Evolutionary conservation across 1,140 invertebrate genomes (phyloP), one percentile per base, ranked within the genome.

Genomic region (Pseudomyrmex dendroicus): DNA sequence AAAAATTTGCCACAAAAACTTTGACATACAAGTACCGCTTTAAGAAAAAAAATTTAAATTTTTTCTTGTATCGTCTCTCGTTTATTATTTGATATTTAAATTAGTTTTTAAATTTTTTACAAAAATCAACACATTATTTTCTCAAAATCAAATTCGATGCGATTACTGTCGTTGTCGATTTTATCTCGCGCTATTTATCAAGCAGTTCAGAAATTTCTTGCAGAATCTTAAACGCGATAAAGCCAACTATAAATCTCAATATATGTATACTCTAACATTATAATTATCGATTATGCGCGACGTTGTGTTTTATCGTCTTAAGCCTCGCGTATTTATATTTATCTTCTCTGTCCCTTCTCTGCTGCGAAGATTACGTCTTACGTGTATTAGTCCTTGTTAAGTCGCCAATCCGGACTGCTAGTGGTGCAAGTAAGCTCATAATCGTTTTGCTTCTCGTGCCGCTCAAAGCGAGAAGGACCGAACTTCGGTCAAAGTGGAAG

Each of bases 371-470:
- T 62, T 70, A 17, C n/a, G 12, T 15, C 50, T 20, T 63, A 50
- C 25, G 67, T 20, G 62, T 20, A 63, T 78, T 84, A 86, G 73
- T 72, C 57, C 22, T 63, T 54, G 22, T 61, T 50, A 82, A 84
- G 85, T 88, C 84, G 84, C 50, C n/a, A 52, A 10, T 9, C 12
- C 35, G 46, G 46, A 25, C 77, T 61, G 76, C 68, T 35, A 46
- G 61, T 35, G 62, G n/a, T 62, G 73, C 59, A 67, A 77, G 86
- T 70, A 86, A 89, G 85, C 88, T 88, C 88, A 89, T 89, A 89
- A 89, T 89, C 86, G 87, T 88, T 56, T 63, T 78, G 66, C 68
- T 84, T 84, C 74, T 50, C 68, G 61, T 20, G 57, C n/a, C 56
- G 52, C 70, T 87, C 70, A 87, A 87, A 88, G 74, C 70, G 72